These are phyloP conservation scores for Botia kubotai DNA, from an alignment of 2,797 vertebrate species.

Conservation along the genomic window DNA sequence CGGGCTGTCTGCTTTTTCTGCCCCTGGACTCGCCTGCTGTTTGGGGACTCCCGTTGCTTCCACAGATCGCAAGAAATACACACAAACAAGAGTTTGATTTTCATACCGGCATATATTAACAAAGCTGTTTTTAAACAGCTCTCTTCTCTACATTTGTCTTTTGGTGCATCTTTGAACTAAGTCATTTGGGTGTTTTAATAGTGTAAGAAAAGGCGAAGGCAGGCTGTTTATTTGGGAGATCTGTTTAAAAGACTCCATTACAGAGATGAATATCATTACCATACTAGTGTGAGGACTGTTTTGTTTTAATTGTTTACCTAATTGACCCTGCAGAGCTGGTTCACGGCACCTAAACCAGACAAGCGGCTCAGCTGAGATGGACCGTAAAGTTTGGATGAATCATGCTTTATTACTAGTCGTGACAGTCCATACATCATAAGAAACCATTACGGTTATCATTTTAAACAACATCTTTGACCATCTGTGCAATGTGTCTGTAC, in stretches of 20 bases:
- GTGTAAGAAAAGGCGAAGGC: neutral
- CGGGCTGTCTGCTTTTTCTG: constrained; percentile 14
- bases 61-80: constrained; percentile 22
- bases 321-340: constrained; percentile 39
- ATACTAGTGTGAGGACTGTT: constrained; percentile 16
- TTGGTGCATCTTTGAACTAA: constrained; percentile 19
- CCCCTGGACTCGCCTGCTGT: constrained; percentile 27
- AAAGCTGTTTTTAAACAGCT: constrained; percentile 14
- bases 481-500: neutral
- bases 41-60: constrained; percentile 25
- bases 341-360: constrained; percentile 29
- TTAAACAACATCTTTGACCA: constrained; percentile 31
- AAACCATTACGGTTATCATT: constrained; percentile 1
- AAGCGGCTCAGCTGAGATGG: constrained; percentile 12
- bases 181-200: constrained; percentile 34
- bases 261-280: constrained; percentile 42
- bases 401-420: constrained; percentile 28
- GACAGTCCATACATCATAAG: constrained; percentile 23
- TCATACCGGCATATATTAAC: constrained; percentile 6
- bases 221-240: constrained; percentile 33
- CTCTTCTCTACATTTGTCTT: constrained; percentile 12
- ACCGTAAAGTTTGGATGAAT: constrained; percentile 25
- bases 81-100: constrained; percentile 19
- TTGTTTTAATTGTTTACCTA: constrained; percentile 50
- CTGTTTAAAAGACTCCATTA: constrained; percentile 37